These are phyloP conservation scores for Scotopteryx bipunctaria DNA, from an alignment of 2,888 invertebrate genomes.

Conservation along the genomic window DNA sequence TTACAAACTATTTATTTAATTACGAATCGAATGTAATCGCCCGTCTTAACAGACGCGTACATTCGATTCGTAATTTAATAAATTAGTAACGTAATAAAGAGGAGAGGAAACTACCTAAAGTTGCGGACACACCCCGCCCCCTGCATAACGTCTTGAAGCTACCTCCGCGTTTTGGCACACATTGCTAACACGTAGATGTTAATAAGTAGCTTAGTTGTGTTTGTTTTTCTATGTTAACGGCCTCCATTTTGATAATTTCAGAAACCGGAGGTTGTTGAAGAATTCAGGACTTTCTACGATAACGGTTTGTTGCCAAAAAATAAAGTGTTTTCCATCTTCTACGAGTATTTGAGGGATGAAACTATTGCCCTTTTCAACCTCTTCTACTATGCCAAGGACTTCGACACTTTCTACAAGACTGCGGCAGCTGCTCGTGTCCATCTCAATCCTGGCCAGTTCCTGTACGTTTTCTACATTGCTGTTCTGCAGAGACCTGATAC, in stretches of 20 bases:
- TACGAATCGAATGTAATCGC: too few relatives aligned
- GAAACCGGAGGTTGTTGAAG: constrained; percentile 70
- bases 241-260: constrained; percentile 38
- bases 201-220: background rate
- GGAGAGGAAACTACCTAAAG: too few relatives aligned
- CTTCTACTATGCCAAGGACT: constrained; percentile 84
- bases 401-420: constrained; percentile 83
- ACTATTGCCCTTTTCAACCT: constrained; percentile 81
- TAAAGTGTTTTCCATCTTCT: constrained; percentile 78
- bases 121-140: too few relatives aligned
- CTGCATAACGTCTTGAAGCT: too few relatives aligned
- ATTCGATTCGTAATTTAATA: too few relatives aligned
- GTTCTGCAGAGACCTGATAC: constrained; percentile 83
- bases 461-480: constrained; percentile 85
- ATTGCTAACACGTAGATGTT: too few relatives aligned
- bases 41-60: too few relatives aligned
- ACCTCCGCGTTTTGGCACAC: too few relatives aligned
- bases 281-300: constrained; percentile 67
- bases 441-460: constrained; percentile 85
- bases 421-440: constrained; percentile 82
- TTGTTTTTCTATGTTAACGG: background rate
- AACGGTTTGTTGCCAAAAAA: constrained; percentile 75
- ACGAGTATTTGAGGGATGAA: constrained; percentile 71
- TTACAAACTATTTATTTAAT: too few relatives aligned
- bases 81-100: too few relatives aligned